Evolutionary conservation across 2,113 vertebrate species (phyloP).

Genomic region (Pitta sordida): DNA sequence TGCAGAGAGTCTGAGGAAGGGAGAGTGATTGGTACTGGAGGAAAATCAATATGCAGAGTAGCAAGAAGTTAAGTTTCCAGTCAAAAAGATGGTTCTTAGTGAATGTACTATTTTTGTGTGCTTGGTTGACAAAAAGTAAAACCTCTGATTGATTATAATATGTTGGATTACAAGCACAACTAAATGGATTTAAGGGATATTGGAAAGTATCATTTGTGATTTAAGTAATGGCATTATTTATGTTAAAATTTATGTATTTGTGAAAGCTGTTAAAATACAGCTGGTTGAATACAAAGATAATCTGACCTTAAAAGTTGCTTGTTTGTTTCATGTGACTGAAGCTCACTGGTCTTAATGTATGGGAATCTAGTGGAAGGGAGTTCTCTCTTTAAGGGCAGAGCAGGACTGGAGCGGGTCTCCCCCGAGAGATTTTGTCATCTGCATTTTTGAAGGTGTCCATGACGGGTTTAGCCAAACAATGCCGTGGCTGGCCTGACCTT

Average conservation of each 20-base stretch:
- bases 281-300: not conserved
- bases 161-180: not conserved
- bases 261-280: not conserved
- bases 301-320: not conserved
- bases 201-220: not conserved
- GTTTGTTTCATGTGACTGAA: not conserved
- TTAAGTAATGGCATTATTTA: not conserved
- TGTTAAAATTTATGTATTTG: not conserved
- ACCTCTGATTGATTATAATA: not conserved
- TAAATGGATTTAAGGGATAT: not conserved
- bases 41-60: not conserved
- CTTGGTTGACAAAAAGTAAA: not conserved
- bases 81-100: not conserved
- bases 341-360: not conserved
- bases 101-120: not conserved
- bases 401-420: not conserved
- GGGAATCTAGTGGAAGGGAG: not conserved
- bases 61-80: not conserved
- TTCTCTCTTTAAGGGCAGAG: not conserved
- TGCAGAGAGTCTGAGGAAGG: not conserved
- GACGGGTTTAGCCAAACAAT: not conserved
- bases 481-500: not conserved
- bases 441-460: not conserved
- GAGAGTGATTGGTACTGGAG: not conserved
- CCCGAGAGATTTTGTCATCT: not conserved